phyloP scores from a whole-genome alignment of 1,140 invertebrate species.

The Papilio dardanus region DNA sequence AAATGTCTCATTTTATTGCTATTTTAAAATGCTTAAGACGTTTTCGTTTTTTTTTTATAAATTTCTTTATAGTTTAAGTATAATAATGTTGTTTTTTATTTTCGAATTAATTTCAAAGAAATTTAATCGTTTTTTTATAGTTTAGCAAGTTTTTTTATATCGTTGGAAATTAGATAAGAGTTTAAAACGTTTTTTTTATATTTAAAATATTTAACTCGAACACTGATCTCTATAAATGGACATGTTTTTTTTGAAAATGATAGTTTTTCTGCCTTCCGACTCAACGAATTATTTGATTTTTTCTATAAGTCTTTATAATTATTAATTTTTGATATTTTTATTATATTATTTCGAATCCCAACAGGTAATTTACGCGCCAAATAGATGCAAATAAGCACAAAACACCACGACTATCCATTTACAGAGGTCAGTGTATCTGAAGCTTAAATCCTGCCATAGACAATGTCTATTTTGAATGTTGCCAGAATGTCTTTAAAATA shows the following conservation, averaged over 20 bases:
- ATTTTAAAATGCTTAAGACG: slow-evolving; percentile 2
- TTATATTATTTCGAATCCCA: too few species aligned
- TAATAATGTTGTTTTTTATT: slow-evolving; percentile 14
- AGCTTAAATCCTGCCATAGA: slow-evolving; percentile 15
- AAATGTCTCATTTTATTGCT: not conserved
- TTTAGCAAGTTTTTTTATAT: slow-evolving; percentile 9
- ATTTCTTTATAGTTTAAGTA: slow-evolving; percentile 8
- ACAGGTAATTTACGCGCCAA: too few species aligned
- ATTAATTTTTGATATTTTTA: too few species aligned
- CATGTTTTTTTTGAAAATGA: too few species aligned
- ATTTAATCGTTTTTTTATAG: slow-evolving; percentile 5
- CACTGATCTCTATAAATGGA: too few species aligned
- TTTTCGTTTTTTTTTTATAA: slow-evolving; percentile 8
- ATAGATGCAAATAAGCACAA: too few species aligned
- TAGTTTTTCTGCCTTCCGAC: too few species aligned
- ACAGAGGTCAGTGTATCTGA: too few species aligned
- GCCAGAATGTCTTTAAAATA: not conserved
- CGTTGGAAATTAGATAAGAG: not conserved
- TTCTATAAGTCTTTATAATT: too few species aligned
- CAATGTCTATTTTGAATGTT: not conserved
- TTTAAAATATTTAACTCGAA: not conserved
- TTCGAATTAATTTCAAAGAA: slow-evolving; percentile 10
- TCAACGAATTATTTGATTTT: too few species aligned
- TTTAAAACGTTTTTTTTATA: not conserved
- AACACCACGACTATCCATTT: too few species aligned